phyloP scores from a whole-genome alignment of 2,888 invertebrate genomes.

The Brachypterus glaber region DNA sequence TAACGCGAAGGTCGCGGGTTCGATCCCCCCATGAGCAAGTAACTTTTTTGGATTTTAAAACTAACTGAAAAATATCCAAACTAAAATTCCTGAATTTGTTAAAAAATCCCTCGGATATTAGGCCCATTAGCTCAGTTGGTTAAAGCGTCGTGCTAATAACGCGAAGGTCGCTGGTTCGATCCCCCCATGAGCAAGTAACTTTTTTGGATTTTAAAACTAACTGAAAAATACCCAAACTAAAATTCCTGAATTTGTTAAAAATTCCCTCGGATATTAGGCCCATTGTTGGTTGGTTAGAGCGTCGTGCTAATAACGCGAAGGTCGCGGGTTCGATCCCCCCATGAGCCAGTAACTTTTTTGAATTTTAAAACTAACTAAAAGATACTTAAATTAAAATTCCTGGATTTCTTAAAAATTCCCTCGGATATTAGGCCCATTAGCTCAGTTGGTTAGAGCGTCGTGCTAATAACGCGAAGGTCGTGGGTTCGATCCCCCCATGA shows the following conservation, averaged over 20 bases:
- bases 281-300: conserved; percentile 68
- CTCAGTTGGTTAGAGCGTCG: conserved; percentile 68
- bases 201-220: too few species aligned
- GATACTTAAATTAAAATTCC: too few species aligned
- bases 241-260: too few species aligned
- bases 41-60: too few species aligned
- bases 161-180: conserved; percentile 68
- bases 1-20: conserved; percentile 68
- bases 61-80: too few species aligned
- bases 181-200: too few species aligned
- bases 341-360: conserved; percentile 46
- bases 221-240: too few species aligned
- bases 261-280: too few species aligned
- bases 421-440: conserved; percentile 68
- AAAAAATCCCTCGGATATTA: too few species aligned
- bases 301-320: conserved; percentile 69
- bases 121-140: conserved; percentile 68
- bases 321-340: conserved; percentile 67
- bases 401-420: too few species aligned
- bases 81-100: too few species aligned
- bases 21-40: conserved; percentile 66
- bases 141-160: conserved; percentile 69
- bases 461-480: conserved; percentile 70
- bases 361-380: too few species aligned
- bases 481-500: conserved; percentile 66